Base-by-base conservation (phyloP, 2,888 invertebrate genomes). In the Parnassius smintheus region DNA sequence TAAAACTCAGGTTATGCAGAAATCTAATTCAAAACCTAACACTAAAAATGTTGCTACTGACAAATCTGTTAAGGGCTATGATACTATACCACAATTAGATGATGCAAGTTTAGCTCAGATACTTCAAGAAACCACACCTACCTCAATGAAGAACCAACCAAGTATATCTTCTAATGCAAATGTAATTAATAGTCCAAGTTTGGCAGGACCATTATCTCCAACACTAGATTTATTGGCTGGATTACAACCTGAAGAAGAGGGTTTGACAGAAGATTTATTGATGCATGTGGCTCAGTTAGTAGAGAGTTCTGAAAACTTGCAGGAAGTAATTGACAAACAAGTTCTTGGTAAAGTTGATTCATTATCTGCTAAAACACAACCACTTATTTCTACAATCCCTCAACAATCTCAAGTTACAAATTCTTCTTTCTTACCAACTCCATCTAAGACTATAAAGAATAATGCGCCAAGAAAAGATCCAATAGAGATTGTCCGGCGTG, bases 211-310 rank as follows among this genome's bases (percentile, higher is more conserved):
- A 42, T 83, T 94, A 64, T 94, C 94, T 64, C 89, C 93, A n/a
- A 93, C 93, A 64, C 84, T 93, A 65, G 93, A 93, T 66, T 80
- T 94, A 67, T 77, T 94, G 45, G 93, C 92, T 68, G 93, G 93
- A 50, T 81, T 94, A 59, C 93, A 93, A 70, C 93, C 94, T n/a
- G 93, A 95, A 72, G 94, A 93, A 68, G 93, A 95, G 78, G 94
- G 93, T 41, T 91, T 95, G 58, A 93, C 95, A 1, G 95, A 95
- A 70, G 95, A 95, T 81, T 92, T 95, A 68, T 80, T 95, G 49
- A 94, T 95, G 87, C 95, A 95, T 82, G 95, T 95, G n/a, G 95
- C 95, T 2, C 94, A 95, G 60, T 85, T 95, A 35, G 95, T 95
- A 10, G 94, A 94, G 63, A 94, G 94, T 67, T 91, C 92, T 56